Conservation (phyloP, 1,140 invertebrate species). For the Tetragonula clypearis region DNA sequence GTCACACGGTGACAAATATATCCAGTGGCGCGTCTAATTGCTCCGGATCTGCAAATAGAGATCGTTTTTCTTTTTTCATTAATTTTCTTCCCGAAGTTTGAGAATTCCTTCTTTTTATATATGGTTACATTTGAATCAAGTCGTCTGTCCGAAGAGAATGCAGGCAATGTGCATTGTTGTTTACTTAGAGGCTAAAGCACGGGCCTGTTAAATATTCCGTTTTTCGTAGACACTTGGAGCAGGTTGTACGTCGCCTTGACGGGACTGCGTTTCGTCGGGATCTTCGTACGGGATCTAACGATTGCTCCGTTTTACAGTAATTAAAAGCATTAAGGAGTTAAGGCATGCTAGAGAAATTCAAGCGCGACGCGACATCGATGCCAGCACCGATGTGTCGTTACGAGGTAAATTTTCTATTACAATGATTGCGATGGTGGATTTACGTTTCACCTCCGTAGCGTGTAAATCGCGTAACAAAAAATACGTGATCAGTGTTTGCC, state of each 20-base stretch:
- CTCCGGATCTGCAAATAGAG: neutral
- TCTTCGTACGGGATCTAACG: slow-evolving; percentile 4
- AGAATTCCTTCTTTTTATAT: neutral
- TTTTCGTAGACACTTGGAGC: neutral
- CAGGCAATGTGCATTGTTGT: too few relatives aligned
- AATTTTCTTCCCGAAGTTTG: neutral
- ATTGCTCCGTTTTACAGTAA: slow-evolving; percentile 38
- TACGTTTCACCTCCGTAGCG: too few relatives aligned
- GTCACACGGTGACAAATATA: neutral
- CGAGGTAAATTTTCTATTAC: too few relatives aligned
- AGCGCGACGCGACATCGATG: neutral
- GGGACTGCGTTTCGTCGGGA: neutral
- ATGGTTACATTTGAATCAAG: neutral
- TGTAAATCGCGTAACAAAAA: neutral
- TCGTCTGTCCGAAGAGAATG: too few relatives aligned
- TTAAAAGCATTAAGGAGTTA: slow-evolving; percentile 16
- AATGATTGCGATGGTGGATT: too few relatives aligned
- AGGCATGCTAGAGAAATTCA: neutral
- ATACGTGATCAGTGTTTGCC: neutral
- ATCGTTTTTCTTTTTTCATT: neutral
- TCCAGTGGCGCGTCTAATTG: neutral
- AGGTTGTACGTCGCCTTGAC: neutral
- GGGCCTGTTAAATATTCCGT: neutral
- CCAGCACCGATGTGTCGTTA: too few relatives aligned
- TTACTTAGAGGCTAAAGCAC: too few relatives aligned